Evolutionary conservation across 1,140 invertebrate species (phyloP).

Genomic region (Metopolophium dirhodum): DNA sequence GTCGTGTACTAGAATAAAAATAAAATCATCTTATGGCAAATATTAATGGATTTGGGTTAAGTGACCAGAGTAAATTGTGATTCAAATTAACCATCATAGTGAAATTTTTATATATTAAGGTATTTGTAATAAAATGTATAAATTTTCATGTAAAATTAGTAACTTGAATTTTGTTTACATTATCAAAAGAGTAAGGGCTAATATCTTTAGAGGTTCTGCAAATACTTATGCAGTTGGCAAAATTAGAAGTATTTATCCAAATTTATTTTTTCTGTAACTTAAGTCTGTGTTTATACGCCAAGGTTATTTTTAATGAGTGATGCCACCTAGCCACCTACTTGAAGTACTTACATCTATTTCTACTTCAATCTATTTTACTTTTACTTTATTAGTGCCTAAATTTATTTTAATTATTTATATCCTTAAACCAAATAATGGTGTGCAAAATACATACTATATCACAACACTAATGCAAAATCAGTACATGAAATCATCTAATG

Average conservation of each 20-base stretch:
- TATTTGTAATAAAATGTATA: background rate
- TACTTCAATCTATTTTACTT: no score
- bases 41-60: background rate
- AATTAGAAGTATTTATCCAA: background rate
- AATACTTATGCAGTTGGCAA: background rate
- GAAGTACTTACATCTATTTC: no score
- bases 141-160: background rate
- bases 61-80: background rate
- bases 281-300: no score
- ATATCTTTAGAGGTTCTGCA: background rate
- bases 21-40: background rate
- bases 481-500: background rate
- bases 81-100: background rate
- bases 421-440: no score
- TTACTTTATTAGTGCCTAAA: no score
- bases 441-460: background rate
- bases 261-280: background rate
- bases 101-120: background rate
- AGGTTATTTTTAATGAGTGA: no score
- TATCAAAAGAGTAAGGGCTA: background rate
- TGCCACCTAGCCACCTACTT: no score
- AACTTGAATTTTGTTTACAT: background rate
- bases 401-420: no score
- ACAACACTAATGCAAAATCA: background rate
- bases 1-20: slow-evolving; percentile 21